Evolutionary conservation across 2,113 vertebrate genomes (phyloP), one percentile per base, ranked within the genome.

Genomic region (Riparia riparia): DNA sequence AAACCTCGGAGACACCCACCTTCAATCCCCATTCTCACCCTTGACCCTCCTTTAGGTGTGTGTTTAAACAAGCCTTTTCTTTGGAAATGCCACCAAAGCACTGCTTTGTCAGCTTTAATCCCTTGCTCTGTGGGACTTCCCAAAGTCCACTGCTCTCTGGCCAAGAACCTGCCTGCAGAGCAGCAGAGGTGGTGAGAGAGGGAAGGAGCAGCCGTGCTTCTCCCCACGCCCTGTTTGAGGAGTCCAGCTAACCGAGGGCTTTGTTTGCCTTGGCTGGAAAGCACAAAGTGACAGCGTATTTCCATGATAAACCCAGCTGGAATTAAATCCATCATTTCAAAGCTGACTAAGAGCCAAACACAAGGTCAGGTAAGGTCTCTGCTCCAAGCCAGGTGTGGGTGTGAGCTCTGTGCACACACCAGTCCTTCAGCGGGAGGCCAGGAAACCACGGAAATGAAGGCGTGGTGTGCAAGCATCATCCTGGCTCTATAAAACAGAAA

Each of bases 251-350:
- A 74, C 50, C 9, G 12, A 87, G 34, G 47, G 39, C 17, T 87
- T 73, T 95, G 80, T 84, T 93, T 54, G 39, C 70, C 70, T 85
- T 93, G 90, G 77, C 88, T 64, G 50, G 69, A 58, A 39, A 84
- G 70, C 78, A 73, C 53, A 56, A 70, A 66, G 41, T 44, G 68
- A 32, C 37, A 32, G 18, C 8, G 73, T 2, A 1, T 72, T 95
- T 96, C 66, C 29, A 2, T 41, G 47, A 58, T 64, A 58, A 89
- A 58, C 45, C 2, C 5, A 42, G 45, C 47, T 83, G 86, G 78
- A 77, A 68, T 49, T 2, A 74, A 85, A 74, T 14, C 12, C 47
- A 76, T 47, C 17, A 10, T 50, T 60, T 39, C n/a, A 10, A 19
- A 76, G 80, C 45, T 91, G 19, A 3, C 79, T 42, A 1, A 56